Percentiles rank a stretch among this genome's conserved stretches.
These are phyloP conservation scores for Pseudolycoriella hygida DNA, from an alignment of 2,888 invertebrate genomes.

Conservation along the genomic window DNA sequence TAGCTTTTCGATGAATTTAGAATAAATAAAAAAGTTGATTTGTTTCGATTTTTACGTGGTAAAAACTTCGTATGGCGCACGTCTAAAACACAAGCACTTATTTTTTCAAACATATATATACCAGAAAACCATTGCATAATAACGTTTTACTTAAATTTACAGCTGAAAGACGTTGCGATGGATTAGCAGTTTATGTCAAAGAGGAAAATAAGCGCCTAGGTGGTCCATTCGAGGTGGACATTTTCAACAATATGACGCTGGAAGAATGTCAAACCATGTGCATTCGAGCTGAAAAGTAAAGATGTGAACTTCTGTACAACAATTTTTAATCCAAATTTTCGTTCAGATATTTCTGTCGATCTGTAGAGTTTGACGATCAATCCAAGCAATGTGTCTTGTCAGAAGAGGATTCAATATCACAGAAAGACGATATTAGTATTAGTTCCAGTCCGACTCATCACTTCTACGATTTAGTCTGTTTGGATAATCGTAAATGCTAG, in stretches of 20 bases:
- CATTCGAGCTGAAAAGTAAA: slow-evolving; percentile 64
- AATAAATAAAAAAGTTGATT: too few species aligned
- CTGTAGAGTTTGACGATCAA: slow-evolving; percentile 77
- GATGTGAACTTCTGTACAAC: neutral
- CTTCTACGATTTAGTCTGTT: slow-evolving; percentile 74
- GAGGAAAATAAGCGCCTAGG: slow-evolving; percentile 76
- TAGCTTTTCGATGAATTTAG: too few species aligned
- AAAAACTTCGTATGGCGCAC: too few species aligned
- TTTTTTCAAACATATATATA: too few species aligned
- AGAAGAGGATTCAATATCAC: slow-evolving; percentile 79
- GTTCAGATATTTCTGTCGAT: slow-evolving; percentile 62
- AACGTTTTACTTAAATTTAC: slow-evolving; percentile 15
- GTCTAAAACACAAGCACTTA: too few species aligned
- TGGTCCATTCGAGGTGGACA: slow-evolving; percentile 76
- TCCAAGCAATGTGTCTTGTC: slow-evolving; percentile 75
- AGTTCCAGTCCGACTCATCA: slow-evolving; percentile 73
- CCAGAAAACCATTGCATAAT: too few species aligned
- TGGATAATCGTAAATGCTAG: slow-evolving; percentile 63
- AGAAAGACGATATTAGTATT: slow-evolving; percentile 71
- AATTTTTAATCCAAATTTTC: slow-evolving; percentile 2
- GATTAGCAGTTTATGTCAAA: slow-evolving; percentile 71
- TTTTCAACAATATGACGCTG: slow-evolving; percentile 68
- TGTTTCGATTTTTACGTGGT: too few species aligned
- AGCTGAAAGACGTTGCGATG: slow-evolving; percentile 77
- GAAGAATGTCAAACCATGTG: slow-evolving; percentile 82